Conservation (phyloP, 1,140 invertebrate genomes). For the Drosophila yakuba region DNA sequence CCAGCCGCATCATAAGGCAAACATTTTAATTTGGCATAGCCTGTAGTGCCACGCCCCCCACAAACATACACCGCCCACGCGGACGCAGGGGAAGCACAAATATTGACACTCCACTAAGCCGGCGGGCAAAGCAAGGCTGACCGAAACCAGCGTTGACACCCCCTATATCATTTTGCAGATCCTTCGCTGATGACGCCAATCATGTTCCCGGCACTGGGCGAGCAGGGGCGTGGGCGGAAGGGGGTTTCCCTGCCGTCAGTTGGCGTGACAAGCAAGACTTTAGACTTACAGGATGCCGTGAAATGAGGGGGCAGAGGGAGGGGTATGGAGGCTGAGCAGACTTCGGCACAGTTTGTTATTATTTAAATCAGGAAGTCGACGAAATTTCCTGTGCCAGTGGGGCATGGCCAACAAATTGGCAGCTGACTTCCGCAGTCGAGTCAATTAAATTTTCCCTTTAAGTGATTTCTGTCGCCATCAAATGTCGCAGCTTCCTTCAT, state of each 20-base stretch:
- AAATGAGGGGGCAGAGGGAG: background rate
- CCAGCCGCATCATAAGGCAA: constrained; percentile 70
- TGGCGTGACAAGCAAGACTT: constrained; percentile 73
- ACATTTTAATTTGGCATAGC: constrained; percentile 72
- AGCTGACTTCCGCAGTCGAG: constrained; percentile 64
- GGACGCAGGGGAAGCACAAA: constrained; percentile 40
- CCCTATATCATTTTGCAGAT: constrained; percentile 17
- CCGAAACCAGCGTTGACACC: constrained; percentile 41
- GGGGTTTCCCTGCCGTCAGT: constrained; percentile 58
- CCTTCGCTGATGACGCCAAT: constrained; percentile 52
- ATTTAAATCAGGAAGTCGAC: constrained; percentile 84
- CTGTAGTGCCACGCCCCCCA: constrained; percentile 25
- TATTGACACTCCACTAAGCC: constrained; percentile 76
- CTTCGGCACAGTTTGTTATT: constrained; percentile 78
- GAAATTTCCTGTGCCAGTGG: constrained; percentile 73
- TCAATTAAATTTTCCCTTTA: constrained; percentile 82
- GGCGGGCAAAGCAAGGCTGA: constrained; percentile 52
- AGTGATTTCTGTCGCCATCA: constrained; percentile 77
- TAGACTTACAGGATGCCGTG: constrained; percentile 39
- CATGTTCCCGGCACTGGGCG: constrained; percentile 33
- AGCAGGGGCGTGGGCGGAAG: background rate
- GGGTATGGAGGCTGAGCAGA: constrained; percentile 32
- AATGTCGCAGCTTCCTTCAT: constrained; percentile 48
- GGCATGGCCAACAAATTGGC: constrained; percentile 77
- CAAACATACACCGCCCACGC: background rate